Conservation (phyloP, 2,888 invertebrate species). For the Venusia cambrica region DNA sequence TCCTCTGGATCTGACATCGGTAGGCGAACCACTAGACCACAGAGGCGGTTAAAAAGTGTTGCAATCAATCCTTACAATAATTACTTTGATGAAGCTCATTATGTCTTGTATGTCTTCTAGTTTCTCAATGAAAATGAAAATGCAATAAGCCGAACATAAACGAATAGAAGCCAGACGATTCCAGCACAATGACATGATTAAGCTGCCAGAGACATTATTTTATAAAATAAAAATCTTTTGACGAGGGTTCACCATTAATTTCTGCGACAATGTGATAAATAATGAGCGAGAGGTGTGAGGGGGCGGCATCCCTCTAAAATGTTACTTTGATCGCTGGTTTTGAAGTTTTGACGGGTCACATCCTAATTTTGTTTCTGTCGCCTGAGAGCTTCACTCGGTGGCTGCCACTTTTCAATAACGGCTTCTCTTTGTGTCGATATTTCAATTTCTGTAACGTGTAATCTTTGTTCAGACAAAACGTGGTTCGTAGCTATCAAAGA, state of each 20-base stretch:
- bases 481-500: too few species aligned
- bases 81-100: too few species aligned
- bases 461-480: too few species aligned
- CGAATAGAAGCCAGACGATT: constrained; percentile 13
- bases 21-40: too few species aligned
- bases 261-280: constrained; percentile 79
- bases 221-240: constrained; percentile 78
- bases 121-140: too few species aligned
- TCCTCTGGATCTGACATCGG: too few species aligned
- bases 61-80: too few species aligned
- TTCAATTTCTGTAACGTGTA: constrained; percentile 55
- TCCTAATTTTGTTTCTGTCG: constrained; percentile 75
- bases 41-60: too few species aligned
- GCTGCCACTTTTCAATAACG: constrained; percentile 67
- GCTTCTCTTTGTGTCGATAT: constrained; percentile 59
- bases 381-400: constrained; percentile 44
- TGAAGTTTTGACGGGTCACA: constrained; percentile 77
- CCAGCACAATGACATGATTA: constrained; percentile 73
- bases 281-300: constrained; percentile 78
- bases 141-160: too few species aligned
- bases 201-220: constrained; percentile 73
- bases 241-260: constrained; percentile 80
- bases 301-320: constrained; percentile 62
- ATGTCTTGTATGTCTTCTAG: too few species aligned
- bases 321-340: constrained; percentile 66